Evolutionary conservation across 2,888 invertebrate species (phyloP), one percentile per base, ranked within the genome.

Genomic region (Drosophila meridionalis): DNA sequence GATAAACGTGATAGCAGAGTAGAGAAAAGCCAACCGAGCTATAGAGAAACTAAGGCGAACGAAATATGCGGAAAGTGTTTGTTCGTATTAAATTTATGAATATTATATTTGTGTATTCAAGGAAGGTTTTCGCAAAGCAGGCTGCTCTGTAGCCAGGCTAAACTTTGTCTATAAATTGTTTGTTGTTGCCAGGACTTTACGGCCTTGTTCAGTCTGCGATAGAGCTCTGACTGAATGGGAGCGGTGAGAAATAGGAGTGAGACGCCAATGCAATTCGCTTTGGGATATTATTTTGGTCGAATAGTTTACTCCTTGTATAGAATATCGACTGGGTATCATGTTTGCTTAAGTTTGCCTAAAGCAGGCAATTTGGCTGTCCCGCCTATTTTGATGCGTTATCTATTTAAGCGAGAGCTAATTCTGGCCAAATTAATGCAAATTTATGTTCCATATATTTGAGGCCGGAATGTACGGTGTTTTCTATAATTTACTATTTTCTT

Each of bases 31-130:
- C 45, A 34, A 43, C 55, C 64, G 58, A 61, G 12, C 32, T 40
- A 52, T 43, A 20, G 34, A 14, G 42, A 71, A 82, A 78, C 78
- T 69, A 61, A 63, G 65, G 71, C 71, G 28, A 66, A 82, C 69
- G 53, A 85, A 89, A 83, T 83, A 87, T 84, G 69, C 87, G 89
- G 81, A 81, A 87, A 86, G 74, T 87, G 75, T 85, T 89, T 87
- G 89, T 72, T 80, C 77, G 78, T 80, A 89, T 89, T 85, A 89
- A 86, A 86, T 86, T 86, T 86, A 89, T 86, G 86, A 86, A 89
- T 89, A 87, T 86, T 87, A 87, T 74, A 79, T 76, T 76, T 79
- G 79, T 59, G 69, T 73, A 84, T 78, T 78, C 80, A 61, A 50
- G 75, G 68, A 76, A 76, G 73, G 79, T 67, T 67, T 73, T 80